phyloP scores from a whole-genome alignment of 2,888 invertebrate species.

The Habrosyne pyritoides region DNA sequence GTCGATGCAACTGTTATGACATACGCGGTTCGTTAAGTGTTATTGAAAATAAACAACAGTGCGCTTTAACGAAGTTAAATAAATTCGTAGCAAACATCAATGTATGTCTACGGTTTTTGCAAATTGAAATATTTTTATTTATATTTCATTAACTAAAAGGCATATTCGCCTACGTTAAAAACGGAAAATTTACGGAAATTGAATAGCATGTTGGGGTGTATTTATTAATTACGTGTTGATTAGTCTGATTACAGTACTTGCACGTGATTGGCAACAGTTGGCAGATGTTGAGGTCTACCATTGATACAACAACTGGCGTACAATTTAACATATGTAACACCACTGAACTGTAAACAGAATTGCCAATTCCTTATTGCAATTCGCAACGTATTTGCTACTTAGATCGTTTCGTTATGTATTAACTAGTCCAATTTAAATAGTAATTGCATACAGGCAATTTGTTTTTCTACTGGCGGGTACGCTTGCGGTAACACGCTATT shows the following conservation, averaged over 20 bases:
- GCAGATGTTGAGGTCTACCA: constrained; percentile 45
- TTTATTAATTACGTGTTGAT: neutral
- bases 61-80: constrained; percentile 48
- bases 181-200: too few species aligned
- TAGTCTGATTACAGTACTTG: constrained; percentile 5
- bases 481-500: neutral
- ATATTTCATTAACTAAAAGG: neutral
- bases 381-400: neutral
- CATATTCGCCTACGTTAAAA: neutral
- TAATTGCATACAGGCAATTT: neutral
- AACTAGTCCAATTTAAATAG: constrained; percentile 5
- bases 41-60: constrained; percentile 70
- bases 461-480: neutral
- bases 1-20: constrained; percentile 80
- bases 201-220: neutral
- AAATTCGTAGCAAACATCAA: neutral
- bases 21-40: constrained; percentile 74
- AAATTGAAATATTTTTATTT: neutral
- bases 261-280: constrained; percentile 40
- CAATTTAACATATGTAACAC: constrained; percentile 35
- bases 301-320: constrained; percentile 44
- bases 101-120: neutral
- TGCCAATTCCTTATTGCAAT: constrained; percentile 1
- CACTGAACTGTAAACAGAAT: constrained; percentile 19
- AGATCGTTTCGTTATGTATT: neutral